These are phyloP conservation scores for Dasypus novemcinctus DNA, from an alignment of 2,113 vertebrate species.

Conservation along the genomic window DNA sequence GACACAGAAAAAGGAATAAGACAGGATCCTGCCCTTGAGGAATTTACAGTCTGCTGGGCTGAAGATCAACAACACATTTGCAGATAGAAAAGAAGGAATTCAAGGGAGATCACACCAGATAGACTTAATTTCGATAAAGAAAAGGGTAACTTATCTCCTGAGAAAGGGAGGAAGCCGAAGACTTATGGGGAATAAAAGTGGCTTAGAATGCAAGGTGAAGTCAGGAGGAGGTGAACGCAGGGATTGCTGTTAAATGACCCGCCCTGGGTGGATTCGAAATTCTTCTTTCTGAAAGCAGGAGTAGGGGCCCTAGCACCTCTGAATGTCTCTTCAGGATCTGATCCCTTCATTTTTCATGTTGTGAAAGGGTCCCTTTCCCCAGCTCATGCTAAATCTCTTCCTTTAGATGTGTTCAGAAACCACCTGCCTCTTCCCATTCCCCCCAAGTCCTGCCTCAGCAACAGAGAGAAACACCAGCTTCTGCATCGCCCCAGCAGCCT, in stretches of 20 bases:
- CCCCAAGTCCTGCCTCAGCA: not conserved
- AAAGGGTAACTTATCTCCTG: not conserved
- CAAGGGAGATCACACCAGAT: not conserved
- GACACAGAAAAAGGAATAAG: not conserved
- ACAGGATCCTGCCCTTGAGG: not conserved
- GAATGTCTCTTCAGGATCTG: not conserved
- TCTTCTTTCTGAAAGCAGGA: constrained; percentile 11
- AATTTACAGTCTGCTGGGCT: not conserved
- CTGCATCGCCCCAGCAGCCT: not conserved
- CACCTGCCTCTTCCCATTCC: not conserved
- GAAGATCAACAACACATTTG: not conserved
- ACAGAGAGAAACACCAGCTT: not conserved
- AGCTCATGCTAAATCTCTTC: not conserved
- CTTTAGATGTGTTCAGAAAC: not conserved
- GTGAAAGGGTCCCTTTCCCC: not conserved
- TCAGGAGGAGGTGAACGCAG: not conserved
- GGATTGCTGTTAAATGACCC: not conserved
- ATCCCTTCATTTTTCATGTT: not conserved
- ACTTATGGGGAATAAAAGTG: not conserved
- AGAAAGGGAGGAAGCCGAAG: not conserved
- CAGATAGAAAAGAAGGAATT: not conserved
- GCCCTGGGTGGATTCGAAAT: not conserved
- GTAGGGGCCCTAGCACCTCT: not conserved
- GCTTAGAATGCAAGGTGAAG: not conserved
- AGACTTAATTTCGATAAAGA: not conserved